These are phyloP conservation scores for Apodemus sylvaticus DNA, from an alignment of 2,113 vertebrate species.

Conservation along the genomic window DNA sequence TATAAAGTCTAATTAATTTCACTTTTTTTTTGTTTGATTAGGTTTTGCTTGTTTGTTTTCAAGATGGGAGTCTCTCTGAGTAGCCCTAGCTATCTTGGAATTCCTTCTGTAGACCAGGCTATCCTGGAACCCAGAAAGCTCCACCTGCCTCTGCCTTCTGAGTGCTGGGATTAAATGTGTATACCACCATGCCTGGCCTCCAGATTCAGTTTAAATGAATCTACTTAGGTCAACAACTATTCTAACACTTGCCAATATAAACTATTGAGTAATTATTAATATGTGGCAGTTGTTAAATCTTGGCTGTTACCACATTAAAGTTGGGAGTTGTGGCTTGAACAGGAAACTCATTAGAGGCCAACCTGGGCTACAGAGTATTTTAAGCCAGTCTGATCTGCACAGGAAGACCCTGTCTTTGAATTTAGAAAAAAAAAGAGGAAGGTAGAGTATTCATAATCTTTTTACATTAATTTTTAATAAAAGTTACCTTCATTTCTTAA, in stretches of 20 bases:
- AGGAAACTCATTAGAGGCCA: not conserved
- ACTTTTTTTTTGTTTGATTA: conserved; percentile 29
- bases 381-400: not conserved
- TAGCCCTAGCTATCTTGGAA: not conserved
- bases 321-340: not conserved
- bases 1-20: conserved; percentile 17
- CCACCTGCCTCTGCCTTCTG: not conserved
- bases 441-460: not conserved
- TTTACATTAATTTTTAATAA: conserved; percentile 42
- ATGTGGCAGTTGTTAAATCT: conserved; percentile 25
- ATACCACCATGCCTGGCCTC: not conserved
- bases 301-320: not conserved
- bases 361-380: not conserved
- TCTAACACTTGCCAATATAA: conserved; percentile 38
- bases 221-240: conserved; percentile 20
- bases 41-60: not conserved
- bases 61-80: not conserved
- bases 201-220: conserved; percentile 44
- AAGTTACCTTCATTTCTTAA: conserved; percentile 47
- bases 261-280: conserved; percentile 30
- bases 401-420: not conserved
- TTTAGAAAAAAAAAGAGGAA: not conserved
- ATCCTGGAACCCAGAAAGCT: not conserved
- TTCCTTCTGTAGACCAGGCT: not conserved
- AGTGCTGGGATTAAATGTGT: not conserved